Base-by-base conservation (phyloP, 2,888 invertebrate genomes). In the Patella caerulea region DNA sequence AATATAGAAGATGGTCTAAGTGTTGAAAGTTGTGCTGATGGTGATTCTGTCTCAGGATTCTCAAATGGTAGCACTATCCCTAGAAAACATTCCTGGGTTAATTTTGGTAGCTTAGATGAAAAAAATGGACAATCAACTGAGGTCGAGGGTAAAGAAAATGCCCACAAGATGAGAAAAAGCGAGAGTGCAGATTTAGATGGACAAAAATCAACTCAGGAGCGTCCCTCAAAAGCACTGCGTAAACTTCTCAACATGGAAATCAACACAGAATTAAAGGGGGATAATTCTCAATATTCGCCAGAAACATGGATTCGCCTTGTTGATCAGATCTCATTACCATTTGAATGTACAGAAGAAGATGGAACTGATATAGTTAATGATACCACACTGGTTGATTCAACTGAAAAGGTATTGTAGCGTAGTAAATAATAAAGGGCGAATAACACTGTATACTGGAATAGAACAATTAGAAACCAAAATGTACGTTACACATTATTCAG, bases 221-320 rank as follows among this genome's bases (percentile, higher is more conserved):
- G 65, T 11, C 65, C 65, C 65, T 65, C 65, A 65, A 65, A 24
- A 19, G 24, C 65, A 11, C 24, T 65, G 3, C 65, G 65, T 19
- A 65, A 65, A 56, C 29, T 54, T 19, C 12, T 56, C 3, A 19
- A 19, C 15, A 56, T 34, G 54, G 54, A 54, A 17, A 55, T 54
- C 11, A n/a, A 29, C 12, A 65, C 75, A 19, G 54, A 53, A 53
- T 55, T 71, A 24, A 34, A 52, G 14, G 71, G 24, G 34, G 75
- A 54, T 12, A 75, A 75, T 71, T 75, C 75, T 55, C 71, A 71
- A 17, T 71, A 71, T 53, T 75, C 75, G 11, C 75, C 75, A 54
- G 75, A 75, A 54, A 71, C 75, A 3, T 75, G 75, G 75, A 70
- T 75, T 24, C 75, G 75, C 2, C 54, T 75, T n/a, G 71, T 75